phyloP scores from a whole-genome alignment of 2,797 vertebrate species.

The Urosaurus nigricauda region DNA sequence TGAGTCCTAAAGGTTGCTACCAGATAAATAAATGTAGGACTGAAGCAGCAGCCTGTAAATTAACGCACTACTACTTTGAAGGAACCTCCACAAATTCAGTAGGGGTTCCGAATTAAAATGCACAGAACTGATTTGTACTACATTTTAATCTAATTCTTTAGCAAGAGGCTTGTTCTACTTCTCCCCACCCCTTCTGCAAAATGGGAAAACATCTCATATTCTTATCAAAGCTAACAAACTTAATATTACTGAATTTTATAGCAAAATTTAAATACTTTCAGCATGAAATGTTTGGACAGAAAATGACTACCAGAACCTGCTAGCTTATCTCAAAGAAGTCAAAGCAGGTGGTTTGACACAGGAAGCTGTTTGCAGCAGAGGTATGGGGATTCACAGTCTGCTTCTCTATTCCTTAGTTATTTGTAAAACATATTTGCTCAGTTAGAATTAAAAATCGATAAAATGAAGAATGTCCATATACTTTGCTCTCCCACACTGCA shows the following conservation, averaged over 20 bases:
- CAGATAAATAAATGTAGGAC: background rate
- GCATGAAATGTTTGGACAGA: slow-evolving; percentile 51
- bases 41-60: background rate
- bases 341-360: slow-evolving; percentile 63
- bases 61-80: slow-evolving; percentile 3
- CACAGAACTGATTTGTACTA: background rate
- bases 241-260: slow-evolving; percentile 7
- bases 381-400: slow-evolving; percentile 35
- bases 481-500: background rate
- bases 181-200: accelerated
- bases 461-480: background rate
- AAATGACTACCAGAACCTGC: slow-evolving; percentile 62
- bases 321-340: slow-evolving; percentile 69
- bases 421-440: background rate
- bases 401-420: slow-evolving; percentile 37
- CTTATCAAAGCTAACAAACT: background rate
- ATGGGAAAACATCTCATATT: background rate
- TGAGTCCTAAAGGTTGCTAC: background rate
- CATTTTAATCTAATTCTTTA: background rate
- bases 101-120: slow-evolving; percentile 1
- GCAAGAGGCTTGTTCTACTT: background rate
- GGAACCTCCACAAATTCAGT: background rate
- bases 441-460: background rate
- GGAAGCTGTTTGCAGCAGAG: slow-evolving; percentile 60
- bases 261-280: slow-evolving; percentile 21